Base-by-base conservation (phyloP, 2,888 invertebrate species). In the Acronicta aceris region DNA sequence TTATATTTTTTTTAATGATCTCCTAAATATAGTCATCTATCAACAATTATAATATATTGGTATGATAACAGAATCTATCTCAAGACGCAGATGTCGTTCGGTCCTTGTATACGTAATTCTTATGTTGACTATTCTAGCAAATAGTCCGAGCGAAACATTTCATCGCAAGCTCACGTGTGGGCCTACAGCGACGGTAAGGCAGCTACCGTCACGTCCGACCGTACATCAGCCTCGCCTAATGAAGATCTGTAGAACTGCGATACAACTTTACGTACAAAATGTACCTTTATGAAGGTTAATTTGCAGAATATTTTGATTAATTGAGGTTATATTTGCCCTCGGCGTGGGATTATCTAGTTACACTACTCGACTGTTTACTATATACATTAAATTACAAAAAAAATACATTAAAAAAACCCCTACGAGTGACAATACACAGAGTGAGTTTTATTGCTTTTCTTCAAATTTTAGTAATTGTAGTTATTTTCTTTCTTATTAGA, bases 201-300 rank as follows among this genome's bases (percentile, higher is more conserved):
- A 16, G 12, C 17, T 17, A 33, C 16, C 1, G 17, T 42, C 70
- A 66, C 71, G 66, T 70, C 16, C 47, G 4, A 12, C 46, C 64
- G 56, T 70, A 70, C 50, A 56, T 66, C 48, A 64, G 8, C 51
- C 38, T 46, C 42, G 38, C 47, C 48, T 66, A 66, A 66, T 66
- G 71, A 66, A 66, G 66, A 66, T 63, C 43, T 55, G 66, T 70
- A 5, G 71, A 56, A 51, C 43, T 47, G 64, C 56, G 6, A 40
- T 10, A 42, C 16, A 27, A 61, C 16, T 61, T 53, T 36, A 17
- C 36, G 50, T n/a, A 67, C 9, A 16, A 48, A 48, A 48, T 46
- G 33, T 33, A 27, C 63, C 54, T 50, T 65, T 30, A 52, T 25
- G 57, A 41, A 52, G 15, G 43, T 64, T 57, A 57, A 57, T 65